Conservation (phyloP, 2,888 invertebrate species). For the Tiliacea citrago region DNA sequence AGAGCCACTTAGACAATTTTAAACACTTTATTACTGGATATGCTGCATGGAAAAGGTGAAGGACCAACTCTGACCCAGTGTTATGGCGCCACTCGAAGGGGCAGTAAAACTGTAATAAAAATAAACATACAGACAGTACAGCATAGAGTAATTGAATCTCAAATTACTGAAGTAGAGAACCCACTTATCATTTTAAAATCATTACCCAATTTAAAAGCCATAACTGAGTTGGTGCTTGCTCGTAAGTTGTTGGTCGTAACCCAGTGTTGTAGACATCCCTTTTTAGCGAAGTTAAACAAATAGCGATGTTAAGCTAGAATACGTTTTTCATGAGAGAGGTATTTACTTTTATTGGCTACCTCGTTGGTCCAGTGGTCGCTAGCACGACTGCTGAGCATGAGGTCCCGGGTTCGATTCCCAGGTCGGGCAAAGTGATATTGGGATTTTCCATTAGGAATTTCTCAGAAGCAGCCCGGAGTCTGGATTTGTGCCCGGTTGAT, state of each 20-base stretch:
- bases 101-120: conserved; percentile 30
- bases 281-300: neutral
- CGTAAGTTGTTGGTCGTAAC: conserved; percentile 17
- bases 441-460: too few relatives aligned
- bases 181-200: conserved; percentile 43
- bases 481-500: too few relatives aligned
- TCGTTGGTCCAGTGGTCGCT: too few relatives aligned
- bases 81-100: conserved; percentile 5
- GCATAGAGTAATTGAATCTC: conserved; percentile 45
- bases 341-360: too few relatives aligned
- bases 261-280: conserved; percentile 2
- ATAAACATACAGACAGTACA: conserved; percentile 10
- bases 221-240: conserved; percentile 12
- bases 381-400: too few relatives aligned
- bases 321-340: neutral
- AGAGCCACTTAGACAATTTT: too few relatives aligned
- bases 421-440: too few relatives aligned
- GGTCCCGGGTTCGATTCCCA: too few relatives aligned
- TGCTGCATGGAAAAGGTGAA: neutral
- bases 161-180: conserved; percentile 13
- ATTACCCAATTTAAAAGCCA: conserved; percentile 48
- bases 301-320: neutral
- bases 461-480: too few relatives aligned
- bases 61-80: conserved; percentile 14
- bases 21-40: neutral